These are phyloP conservation scores for Lamellibrachia columna DNA, from an alignment of 2,888 invertebrate species.

Conservation along the genomic window DNA sequence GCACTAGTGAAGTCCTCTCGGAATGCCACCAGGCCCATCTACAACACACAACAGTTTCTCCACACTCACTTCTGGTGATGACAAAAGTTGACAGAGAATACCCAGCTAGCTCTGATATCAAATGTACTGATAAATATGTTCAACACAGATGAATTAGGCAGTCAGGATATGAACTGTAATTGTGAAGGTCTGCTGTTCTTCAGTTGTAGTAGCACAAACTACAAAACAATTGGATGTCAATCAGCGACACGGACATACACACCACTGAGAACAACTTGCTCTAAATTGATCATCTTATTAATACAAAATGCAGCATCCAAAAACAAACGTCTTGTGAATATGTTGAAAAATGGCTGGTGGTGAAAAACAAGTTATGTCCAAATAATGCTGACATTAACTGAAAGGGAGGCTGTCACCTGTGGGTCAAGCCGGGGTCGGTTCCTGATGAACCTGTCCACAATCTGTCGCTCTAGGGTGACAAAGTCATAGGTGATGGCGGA, in stretches of 20 bases:
- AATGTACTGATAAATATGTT: background rate
- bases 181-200: no score
- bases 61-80: background rate
- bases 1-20: slow-evolving; percentile 50
- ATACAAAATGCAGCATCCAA: background rate
- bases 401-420: slow-evolving; percentile 18
- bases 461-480: slow-evolving; percentile 44
- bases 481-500: slow-evolving; percentile 50
- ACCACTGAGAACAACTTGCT: no score
- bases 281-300: background rate
- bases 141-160: background rate
- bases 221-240: no score
- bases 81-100: background rate
- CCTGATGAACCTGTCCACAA: slow-evolving; percentile 47
- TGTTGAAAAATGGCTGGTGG: background rate
- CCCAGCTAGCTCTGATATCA: background rate
- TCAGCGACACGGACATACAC: no score
- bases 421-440: slow-evolving; percentile 35
- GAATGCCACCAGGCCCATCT: slow-evolving; percentile 50
- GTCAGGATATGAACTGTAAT: no score
- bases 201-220: no score
- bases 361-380: background rate
- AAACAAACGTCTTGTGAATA: background rate
- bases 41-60: slow-evolving; percentile 22
- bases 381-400: background rate